Conservation (phyloP, 2,797 vertebrate species). For the Sebastolobus alascanus region DNA sequence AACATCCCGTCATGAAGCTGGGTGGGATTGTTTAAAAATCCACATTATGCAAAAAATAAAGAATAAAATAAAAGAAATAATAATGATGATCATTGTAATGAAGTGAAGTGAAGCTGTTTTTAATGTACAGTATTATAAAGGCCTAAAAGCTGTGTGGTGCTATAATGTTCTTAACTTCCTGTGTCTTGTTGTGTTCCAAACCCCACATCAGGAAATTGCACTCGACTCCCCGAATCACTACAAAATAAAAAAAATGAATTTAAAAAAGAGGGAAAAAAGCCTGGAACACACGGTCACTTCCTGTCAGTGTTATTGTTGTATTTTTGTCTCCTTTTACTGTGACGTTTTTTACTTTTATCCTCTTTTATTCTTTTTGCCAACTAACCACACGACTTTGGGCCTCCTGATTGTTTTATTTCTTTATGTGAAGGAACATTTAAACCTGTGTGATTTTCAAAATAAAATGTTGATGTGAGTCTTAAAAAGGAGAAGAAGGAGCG, state of each 20-base stretch:
- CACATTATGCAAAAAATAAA: constrained; percentile 93
- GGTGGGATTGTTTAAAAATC: constrained; percentile 87
- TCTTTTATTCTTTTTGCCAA: constrained; percentile 87
- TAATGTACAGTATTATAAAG: constrained; percentile 96
- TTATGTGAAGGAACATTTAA: constrained; percentile 92
- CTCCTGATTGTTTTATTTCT: constrained; percentile 88
- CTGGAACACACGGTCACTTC: constrained; percentile 83
- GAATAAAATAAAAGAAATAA: constrained; percentile 68
- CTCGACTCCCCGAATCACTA: constrained; percentile 94
- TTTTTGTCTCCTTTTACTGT: constrained; percentile 88
- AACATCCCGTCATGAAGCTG: constrained; percentile 74
- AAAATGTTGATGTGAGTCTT: constrained; percentile 86
- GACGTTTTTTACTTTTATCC: constrained; percentile 83
- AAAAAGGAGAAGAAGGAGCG: constrained; percentile 55
- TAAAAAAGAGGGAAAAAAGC: constrained; percentile 51
- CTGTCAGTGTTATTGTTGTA: constrained; percentile 91
- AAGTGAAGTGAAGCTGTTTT: constrained; percentile 84
- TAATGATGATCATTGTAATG: constrained; percentile 63
- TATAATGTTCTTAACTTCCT: constrained; percentile 88
- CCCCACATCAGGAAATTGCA: constrained; percentile 97
- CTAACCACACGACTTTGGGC: constrained; percentile 95
- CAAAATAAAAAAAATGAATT: constrained; percentile 83
- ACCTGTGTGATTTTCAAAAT: constrained; percentile 91
- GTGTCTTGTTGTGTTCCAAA: constrained; percentile 74
- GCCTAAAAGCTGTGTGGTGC: constrained; percentile 98